Conservation (phyloP, 2,888 invertebrate genomes). For the Megastigmus dorsalis region DNA sequence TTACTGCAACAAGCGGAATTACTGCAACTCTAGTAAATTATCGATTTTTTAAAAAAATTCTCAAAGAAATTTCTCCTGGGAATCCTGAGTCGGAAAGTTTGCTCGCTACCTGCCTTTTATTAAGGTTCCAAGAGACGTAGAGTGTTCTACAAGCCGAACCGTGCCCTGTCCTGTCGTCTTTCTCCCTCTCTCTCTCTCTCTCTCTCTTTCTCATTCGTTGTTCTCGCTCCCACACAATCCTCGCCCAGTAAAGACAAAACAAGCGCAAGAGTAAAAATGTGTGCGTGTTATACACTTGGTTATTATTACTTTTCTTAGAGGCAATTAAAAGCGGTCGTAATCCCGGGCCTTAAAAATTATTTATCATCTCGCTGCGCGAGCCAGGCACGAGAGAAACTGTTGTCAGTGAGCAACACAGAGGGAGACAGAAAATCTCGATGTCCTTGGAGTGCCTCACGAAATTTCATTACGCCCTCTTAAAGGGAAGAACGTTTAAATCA, state of each 20-base stretch:
- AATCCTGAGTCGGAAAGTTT: constrained; percentile 19
- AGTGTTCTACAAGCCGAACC: not conserved
- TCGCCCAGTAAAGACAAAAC: too few relatives aligned
- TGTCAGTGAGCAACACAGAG: too few relatives aligned
- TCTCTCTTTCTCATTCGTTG: constrained; percentile 29
- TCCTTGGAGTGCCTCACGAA: too few relatives aligned
- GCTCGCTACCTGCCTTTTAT: constrained; percentile 44
- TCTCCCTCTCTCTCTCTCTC: constrained; percentile 25
- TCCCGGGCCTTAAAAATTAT: not conserved
- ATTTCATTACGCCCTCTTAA: constrained; percentile 37
- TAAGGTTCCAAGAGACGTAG: constrained; percentile 27
- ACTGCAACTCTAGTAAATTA: constrained; percentile 43
- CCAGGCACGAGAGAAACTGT: too few relatives aligned
- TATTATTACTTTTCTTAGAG: constrained; percentile 18
- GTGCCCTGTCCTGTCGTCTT: not conserved
- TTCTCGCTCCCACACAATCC: constrained; percentile 11
- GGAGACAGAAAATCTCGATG: constrained; percentile 6
- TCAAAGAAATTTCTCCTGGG: constrained; percentile 41
- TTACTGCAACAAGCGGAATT: not conserved
- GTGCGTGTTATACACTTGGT: not conserved
- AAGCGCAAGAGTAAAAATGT: not conserved
- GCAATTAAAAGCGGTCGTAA: not conserved
- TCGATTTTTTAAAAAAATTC: constrained; percentile 47
- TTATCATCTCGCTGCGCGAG: not conserved
- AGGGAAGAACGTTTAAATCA: constrained; percentile 26